Percentiles rank a stretch among this genome's conserved stretches.
These are phyloP conservation scores for Montipora capricornis DNA, from an alignment of 64 coral and sea anemone species.

Conservation along the genomic window DNA sequence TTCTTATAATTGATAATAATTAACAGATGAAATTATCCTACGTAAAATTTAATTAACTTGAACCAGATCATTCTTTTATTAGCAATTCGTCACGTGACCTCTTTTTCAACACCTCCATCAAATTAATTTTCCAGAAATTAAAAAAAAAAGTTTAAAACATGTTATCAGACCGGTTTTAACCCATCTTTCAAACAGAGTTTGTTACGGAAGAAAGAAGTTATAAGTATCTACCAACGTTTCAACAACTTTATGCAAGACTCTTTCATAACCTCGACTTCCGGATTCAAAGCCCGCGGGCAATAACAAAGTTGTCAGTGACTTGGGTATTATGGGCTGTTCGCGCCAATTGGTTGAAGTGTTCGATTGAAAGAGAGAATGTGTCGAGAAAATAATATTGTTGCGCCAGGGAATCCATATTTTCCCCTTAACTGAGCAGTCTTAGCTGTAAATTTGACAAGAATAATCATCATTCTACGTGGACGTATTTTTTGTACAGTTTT, in stretches of 20 bases:
- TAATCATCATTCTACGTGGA: neutral
- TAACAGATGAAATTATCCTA: neutral
- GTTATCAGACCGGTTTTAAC: too few species aligned
- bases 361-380: conserved; percentile 62
- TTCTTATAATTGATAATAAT: too few species aligned
- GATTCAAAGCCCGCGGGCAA: conserved; percentile 4
- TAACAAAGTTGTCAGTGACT: conserved; percentile 26
- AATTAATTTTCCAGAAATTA: too few species aligned
- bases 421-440: neutral
- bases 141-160: too few species aligned
- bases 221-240: too few species aligned
- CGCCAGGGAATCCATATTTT: neutral
- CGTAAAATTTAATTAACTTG: neutral
- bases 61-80: too few species aligned
- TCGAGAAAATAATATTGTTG: neutral
- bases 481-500: neutral
- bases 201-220: too few species aligned
- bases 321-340: conserved; percentile 82
- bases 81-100: too few species aligned
- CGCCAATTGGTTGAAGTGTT: conserved; percentile 79
- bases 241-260: too few species aligned
- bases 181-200: too few species aligned
- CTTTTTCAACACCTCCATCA: too few species aligned
- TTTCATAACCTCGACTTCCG: too few species aligned
- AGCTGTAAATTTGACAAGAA: neutral